Evolutionary conservation across 2,888 invertebrate species (phyloP), one percentile per base, ranked within the genome.

Genomic region (Xestia c-nigrum): DNA sequence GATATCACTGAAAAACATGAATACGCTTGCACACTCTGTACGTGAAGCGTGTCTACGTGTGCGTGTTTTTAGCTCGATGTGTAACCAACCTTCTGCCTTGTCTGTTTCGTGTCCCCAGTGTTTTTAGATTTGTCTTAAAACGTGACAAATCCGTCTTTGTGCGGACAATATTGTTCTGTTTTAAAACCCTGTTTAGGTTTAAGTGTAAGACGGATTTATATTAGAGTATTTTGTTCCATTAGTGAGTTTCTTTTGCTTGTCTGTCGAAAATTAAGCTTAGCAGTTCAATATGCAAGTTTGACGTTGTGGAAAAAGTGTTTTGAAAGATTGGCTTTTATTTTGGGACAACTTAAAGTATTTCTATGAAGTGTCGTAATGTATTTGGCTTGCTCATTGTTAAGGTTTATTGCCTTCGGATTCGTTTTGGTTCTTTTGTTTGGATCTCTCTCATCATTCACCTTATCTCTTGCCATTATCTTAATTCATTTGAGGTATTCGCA

Each of bases 121-220:
- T 74, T 81, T 78, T 82, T 75, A 85, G 88, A 85, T 83, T 83
- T 77, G 71, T 81, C 77, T 85, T 87, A 85, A 83, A 86, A 86
- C 80, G 80, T 83, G 88, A 89, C 88, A 89, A 88, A 88, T 88
- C 87, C 84, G 43, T 76, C 75, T 83, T 86, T 78, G 65, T 63
- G 71, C 75, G 72, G 82, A 76, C 80, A 83, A 81, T 78, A 77
- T 70, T 81, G 70, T 81, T 72, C 65, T 69, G 68, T 55, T 84
- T 86, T 75, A 78, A 88, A 85, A 66, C 76, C 64, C 67, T 80
- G 80, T 77, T 87, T 74, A 72, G 70, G 68, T 84, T 88, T 73
- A 85, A 83, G 65, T 64, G 71, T 80, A 76, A 81, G 72, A 63
- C 38, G 85, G 84, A 75, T 84, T 88, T 72, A 52, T 80, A 57